Evolutionary conservation across 92 coral and sea anemone species (phyloP), one percentile per base, ranked within the genome.

Genomic region (Anthopleura xanthogrammica): DNA sequence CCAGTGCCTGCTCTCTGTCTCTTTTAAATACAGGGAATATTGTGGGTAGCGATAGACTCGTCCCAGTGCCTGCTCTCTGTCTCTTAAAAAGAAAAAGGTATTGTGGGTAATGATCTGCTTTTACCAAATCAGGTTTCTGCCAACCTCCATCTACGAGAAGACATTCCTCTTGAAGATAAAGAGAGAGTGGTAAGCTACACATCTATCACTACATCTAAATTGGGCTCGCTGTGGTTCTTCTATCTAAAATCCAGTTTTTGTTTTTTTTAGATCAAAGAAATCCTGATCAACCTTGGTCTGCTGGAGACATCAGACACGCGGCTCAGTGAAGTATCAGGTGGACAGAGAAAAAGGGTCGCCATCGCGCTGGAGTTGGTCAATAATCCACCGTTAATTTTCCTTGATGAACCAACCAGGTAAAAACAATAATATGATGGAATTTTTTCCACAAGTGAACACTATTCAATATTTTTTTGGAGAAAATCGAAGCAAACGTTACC

Each of bases 371-470:
- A 96, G 82, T 93, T 96, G 41, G 95, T 96, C 41, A 96, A 96
- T 82, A 96, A 96, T 83, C 99, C 99, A 9, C 99, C 99, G 0
- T 76, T 96, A 71, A 96, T 96, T 14, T 94, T 96, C 88, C 92
- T 96, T 57, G 99, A 96, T 76, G 99, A 96, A 77, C 99, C 99
- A 46, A 96, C 99, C 4, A 96, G 98, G 98, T 88, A 86, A 75
- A 52, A 2, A 16, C 39, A 16, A 46, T 46, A 46, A 46, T 5
- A 46, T 9, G 36, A 29, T 29, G 36, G 36, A 29, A 29, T 29
- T 29, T 0, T 29, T 29, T 29, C 36, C 36, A 29, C 36, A 29
- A 29, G 36, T 29, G 36, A 29, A 29, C 36, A 29, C 36, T 29
- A 29, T 29, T 29, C 36, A 29, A 29, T 29, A 0, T 29, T 29